These are phyloP conservation scores for Glaucidium brasilianum DNA, from an alignment of 2,113 vertebrate species.

Conservation along the genomic window DNA sequence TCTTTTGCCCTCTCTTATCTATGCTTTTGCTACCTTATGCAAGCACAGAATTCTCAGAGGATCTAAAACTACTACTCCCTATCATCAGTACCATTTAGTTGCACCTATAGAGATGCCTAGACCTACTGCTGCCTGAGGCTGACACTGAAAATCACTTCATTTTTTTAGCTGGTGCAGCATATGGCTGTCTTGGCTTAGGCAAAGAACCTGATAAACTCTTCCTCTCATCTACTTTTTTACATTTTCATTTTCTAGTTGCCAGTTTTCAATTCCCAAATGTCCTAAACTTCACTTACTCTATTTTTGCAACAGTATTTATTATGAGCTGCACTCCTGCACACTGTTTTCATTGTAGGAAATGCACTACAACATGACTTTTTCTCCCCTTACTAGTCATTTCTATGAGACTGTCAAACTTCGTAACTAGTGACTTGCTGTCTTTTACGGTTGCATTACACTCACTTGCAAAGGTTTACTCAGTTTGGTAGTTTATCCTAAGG, in stretches of 20 bases:
- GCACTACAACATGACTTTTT: not conserved
- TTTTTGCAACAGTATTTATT: not conserved
- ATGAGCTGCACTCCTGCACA: not conserved
- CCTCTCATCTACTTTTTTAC: not conserved
- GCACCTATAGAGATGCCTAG: not conserved
- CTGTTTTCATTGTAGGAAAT: not conserved
- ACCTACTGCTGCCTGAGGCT: not conserved
- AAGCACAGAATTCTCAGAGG: not conserved
- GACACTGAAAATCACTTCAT: slow-evolving; percentile 31
- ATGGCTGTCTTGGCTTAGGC: not conserved
- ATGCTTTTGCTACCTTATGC: not conserved
- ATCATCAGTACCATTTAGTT: not conserved
- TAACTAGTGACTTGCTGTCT: not conserved
- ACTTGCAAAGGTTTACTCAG: not conserved
- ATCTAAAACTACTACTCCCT: not conserved
- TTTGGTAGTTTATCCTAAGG: not conserved
- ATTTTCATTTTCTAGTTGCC: not conserved
- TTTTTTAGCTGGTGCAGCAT: slow-evolving; percentile 8
- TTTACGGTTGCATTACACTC: not conserved
- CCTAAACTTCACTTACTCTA: not conserved
- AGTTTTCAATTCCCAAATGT: not conserved
- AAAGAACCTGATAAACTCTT: not conserved
- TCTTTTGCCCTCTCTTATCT: not conserved
- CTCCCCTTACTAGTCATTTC: not conserved
- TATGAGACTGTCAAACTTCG: not conserved